phyloP scores from a whole-genome alignment of 2,113 vertebrate genomes.

The Panthera leo region DNA sequence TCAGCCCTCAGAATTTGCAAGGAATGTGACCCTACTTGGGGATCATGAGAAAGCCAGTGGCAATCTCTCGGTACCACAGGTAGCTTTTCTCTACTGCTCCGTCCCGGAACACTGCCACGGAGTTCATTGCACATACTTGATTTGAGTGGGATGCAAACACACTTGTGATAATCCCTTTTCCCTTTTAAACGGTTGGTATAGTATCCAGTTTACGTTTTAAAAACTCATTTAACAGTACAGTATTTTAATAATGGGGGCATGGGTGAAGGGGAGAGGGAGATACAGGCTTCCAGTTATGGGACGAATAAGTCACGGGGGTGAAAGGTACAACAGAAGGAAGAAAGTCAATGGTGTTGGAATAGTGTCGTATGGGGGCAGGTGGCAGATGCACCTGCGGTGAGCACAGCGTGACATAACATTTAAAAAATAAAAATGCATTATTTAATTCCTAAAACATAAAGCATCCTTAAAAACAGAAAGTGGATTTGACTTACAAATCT shows the following conservation, averaged over 20 bases:
- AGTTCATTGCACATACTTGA: neutral
- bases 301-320: neutral
- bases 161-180: neutral
- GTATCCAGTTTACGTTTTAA: neutral
- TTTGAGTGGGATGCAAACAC: neutral
- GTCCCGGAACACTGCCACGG: neutral
- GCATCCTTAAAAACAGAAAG: slow-evolving; percentile 21
- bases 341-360: neutral
- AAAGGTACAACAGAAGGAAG: neutral
- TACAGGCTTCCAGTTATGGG: neutral
- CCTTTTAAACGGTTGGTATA: neutral
- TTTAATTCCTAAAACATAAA: slow-evolving; percentile 29
- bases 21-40: neutral
- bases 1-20: neutral
- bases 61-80: neutral
- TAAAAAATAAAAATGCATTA: neutral
- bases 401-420: neutral
- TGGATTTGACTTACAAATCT: neutral
- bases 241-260: neutral
- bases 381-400: neutral
- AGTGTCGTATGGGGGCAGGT: neutral
- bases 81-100: neutral
- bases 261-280: neutral
- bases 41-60: neutral
- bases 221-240: neutral